Evolutionary conservation across 2,797 vertebrate species (phyloP).

Genomic region (Schizothorax lantsangensis): DNA sequence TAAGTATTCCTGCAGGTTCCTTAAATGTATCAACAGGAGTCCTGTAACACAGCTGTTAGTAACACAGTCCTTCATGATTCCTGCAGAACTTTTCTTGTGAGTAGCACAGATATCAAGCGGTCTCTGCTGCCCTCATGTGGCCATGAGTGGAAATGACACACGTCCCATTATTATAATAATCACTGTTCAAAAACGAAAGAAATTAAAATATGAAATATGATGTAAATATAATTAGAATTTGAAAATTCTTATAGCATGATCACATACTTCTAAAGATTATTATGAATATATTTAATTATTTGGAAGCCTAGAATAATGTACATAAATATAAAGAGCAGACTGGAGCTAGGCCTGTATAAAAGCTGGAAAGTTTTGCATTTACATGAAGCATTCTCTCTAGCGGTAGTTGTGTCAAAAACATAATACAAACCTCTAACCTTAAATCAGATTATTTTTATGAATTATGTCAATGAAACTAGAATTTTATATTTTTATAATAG

Average conservation of each 20-base stretch:
- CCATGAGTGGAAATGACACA: neutral
- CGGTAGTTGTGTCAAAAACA: neutral
- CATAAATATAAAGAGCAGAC: neutral
- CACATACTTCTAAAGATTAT: neutral
- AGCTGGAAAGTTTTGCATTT: neutral
- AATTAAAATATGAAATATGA: neutral
- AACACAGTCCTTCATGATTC: neutral
- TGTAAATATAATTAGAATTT: neutral
- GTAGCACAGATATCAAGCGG: neutral
- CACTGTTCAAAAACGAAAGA: neutral
- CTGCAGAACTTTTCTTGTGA: neutral
- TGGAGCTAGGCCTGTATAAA: neutral
- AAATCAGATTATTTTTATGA: too few species aligned
- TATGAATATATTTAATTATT: conserved; percentile 4
- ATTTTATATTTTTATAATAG: too few species aligned
- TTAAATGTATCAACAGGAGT: neutral
- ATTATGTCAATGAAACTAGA: too few species aligned
- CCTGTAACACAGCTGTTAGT: neutral
- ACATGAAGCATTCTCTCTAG: neutral
- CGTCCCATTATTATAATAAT: neutral
- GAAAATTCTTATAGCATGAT: neutral
- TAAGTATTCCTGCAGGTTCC: neutral
- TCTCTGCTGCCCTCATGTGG: neutral
- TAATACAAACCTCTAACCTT: too few species aligned
- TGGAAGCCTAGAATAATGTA: neutral